Evolutionary conservation across 1,140 invertebrate genomes (phyloP).

Genomic region (Hypsibius dujardini): DNA sequence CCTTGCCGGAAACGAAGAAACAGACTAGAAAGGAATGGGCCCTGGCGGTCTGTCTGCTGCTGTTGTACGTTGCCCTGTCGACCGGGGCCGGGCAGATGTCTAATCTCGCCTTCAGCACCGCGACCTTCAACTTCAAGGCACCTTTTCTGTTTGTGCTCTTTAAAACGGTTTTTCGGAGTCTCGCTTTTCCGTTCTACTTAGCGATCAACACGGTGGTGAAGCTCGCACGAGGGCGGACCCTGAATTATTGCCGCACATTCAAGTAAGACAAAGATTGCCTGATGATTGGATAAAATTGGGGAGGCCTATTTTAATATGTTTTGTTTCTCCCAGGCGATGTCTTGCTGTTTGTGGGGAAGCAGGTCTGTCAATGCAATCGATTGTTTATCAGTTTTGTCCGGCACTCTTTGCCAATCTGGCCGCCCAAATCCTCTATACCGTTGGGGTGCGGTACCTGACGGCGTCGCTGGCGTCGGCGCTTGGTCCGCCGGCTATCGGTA

Average conservation of each 20-base stretch:
- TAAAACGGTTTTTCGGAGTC: background rate
- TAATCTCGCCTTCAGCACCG: background rate
- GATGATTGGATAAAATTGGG: too few species aligned
- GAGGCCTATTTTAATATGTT: background rate
- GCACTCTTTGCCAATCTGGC: background rate
- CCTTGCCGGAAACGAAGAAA: too few species aligned
- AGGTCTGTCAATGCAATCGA: background rate
- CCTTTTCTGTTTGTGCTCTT: background rate
- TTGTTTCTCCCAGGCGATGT: background rate
- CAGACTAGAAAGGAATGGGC: background rate
- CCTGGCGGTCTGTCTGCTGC: background rate
- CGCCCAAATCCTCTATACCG: background rate
- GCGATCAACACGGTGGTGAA: background rate
- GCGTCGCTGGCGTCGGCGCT: constrained; percentile 8
- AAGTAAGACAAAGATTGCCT: too few species aligned
- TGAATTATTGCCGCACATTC: too few species aligned
- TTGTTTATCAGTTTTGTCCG: background rate
- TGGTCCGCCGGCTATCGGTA: background rate
- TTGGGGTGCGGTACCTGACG: background rate
- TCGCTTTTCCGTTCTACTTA: background rate
- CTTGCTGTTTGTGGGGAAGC: background rate
- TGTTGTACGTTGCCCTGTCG: background rate
- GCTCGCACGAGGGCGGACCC: background rate
- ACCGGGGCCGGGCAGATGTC: background rate
- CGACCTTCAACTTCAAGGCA: background rate